phyloP scores from a whole-genome alignment of 2,113 vertebrate genomes.

The Sciurus niger region DNA sequence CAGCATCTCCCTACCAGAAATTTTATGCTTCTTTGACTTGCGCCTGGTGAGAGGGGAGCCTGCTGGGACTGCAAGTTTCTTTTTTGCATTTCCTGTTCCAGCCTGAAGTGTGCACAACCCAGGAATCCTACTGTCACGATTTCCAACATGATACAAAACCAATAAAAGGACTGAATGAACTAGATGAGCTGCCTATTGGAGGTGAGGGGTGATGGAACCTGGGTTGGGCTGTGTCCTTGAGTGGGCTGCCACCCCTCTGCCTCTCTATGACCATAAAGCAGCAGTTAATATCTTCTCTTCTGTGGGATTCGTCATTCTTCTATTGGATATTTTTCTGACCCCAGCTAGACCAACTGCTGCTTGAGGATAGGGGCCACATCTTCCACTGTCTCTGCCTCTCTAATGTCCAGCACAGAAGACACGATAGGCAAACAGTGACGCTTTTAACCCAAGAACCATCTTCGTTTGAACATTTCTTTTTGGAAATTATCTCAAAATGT shows the following conservation, averaged over 20 bases:
- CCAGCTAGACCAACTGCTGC: not conserved
- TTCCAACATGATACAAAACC: not conserved
- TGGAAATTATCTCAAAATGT: slow-evolving; percentile 20
- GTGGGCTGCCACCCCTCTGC: fast-evolving
- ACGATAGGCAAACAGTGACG: not conserved
- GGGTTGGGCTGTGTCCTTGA: not conserved
- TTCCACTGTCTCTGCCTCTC: fast-evolving
- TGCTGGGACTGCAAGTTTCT: not conserved
- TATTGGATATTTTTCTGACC: not conserved
- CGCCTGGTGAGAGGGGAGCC: slow-evolving; percentile 29
- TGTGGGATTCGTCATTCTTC: not conserved
- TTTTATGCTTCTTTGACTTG: slow-evolving; percentile 37
- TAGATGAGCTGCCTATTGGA: not conserved
- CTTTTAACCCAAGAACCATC: not conserved
- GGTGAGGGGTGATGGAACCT: not conserved
- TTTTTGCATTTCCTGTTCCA: not conserved
- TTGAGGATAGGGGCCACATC: not conserved
- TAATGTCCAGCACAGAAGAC: not conserved
- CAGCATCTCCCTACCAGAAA: not conserved
- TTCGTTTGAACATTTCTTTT: not conserved
- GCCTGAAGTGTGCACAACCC: fast-evolving
- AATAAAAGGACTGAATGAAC: fast-evolving
- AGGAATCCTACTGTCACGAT: fast-evolving
- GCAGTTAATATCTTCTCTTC: not conserved
- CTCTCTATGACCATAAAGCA: not conserved